Conservation (phyloP, 2,888 invertebrate species). For the Thyatira batis region DNA sequence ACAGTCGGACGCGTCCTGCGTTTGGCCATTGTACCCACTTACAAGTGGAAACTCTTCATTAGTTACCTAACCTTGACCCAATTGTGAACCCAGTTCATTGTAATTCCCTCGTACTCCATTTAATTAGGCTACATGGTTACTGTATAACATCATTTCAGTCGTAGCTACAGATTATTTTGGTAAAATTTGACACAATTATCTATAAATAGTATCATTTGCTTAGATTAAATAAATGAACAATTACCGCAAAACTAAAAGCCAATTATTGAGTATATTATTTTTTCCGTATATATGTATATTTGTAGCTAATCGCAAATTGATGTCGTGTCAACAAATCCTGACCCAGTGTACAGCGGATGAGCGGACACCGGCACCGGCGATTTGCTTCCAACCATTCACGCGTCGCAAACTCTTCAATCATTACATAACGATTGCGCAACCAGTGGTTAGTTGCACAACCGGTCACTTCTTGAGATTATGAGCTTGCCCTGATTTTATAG, state of each 20-base stretch:
- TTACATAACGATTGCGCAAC: conserved; percentile 65
- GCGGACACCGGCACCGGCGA: no score
- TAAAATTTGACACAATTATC: no score
- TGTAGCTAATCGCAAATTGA: conserved; percentile 18
- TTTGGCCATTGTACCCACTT: conserved; percentile 41
- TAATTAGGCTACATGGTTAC: conserved; percentile 5
- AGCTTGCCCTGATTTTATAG: conserved; percentile 11
- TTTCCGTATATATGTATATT: neutral
- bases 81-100: conserved; percentile 17
- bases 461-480: conserved; percentile 12
- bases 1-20: conserved; percentile 42
- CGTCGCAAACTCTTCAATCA: conserved; percentile 27
- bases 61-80: conserved; percentile 48
- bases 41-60: conserved; percentile 49
- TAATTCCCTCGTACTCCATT: conserved; percentile 13
- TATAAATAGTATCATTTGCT: no score
- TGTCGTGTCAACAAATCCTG: conserved; percentile 48
- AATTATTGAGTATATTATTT: no score
- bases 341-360: conserved; percentile 52
- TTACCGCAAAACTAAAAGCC: no score
- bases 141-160: no score
- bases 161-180: no score
- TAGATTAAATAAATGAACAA: no score
- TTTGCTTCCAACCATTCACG: conserved; percentile 50
- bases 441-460: conserved; percentile 46